Evolutionary conservation across 2,888 invertebrate genomes (phyloP).

Genomic region (Coenonympha arcania): DNA sequence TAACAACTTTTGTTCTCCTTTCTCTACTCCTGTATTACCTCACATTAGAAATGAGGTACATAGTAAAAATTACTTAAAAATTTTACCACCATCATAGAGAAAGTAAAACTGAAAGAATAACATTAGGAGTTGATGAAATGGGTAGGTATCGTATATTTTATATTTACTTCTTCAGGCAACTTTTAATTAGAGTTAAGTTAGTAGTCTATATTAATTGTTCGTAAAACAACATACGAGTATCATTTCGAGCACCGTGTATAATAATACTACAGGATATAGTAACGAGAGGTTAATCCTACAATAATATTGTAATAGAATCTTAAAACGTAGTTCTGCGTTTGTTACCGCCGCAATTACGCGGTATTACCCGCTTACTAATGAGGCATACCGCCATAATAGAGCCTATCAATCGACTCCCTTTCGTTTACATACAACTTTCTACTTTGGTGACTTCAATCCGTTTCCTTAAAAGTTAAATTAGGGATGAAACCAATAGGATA

Average conservation of each 20-base stretch:
- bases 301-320: constrained; percentile 16
- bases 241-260: no score
- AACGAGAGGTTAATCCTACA: not conserved
- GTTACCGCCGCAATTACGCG: constrained; percentile 31
- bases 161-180: not conserved
- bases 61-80: not conserved
- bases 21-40: no score
- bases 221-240: not conserved
- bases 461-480: constrained; percentile 67
- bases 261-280: no score
- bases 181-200: not conserved
- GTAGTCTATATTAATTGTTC: not conserved
- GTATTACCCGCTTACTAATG: constrained; percentile 41
- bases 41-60: not conserved
- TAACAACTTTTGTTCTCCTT: no score
- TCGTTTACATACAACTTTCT: constrained; percentile 59
- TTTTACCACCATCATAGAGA: not conserved
- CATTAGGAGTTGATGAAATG: not conserved
- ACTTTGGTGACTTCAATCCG: constrained; percentile 53
- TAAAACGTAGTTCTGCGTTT: constrained; percentile 14
- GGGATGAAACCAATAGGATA: constrained; percentile 59
- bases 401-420: constrained; percentile 57
- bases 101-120: not conserved
- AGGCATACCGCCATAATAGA: constrained; percentile 48
- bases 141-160: not conserved